Base-by-base conservation (phyloP, 2,888 invertebrate species). In the Mylabris sibirica region DNA sequence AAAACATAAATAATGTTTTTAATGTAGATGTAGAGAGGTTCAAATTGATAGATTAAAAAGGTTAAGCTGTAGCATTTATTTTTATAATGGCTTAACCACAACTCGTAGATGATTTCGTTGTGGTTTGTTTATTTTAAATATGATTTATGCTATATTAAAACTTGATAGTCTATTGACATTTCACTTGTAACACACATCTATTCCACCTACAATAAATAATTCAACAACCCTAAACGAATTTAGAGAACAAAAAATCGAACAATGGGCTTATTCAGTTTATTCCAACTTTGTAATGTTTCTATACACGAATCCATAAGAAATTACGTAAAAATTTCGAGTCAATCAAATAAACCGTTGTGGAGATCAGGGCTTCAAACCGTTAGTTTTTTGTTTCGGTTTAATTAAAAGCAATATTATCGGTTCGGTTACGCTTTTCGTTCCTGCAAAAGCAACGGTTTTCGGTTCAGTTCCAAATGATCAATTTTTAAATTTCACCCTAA, bases 11-110 rank as follows among this genome's bases (percentile, higher is more conserved):
- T 76, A 77, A 75, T 70, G 71, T 72, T 22, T 53, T 59, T 73
- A 68, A 63, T 72, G 71, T 69, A 73, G 72, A 71, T 73, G 73
- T 73, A 72, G 75, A 72, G 75, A 75, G 74, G 75, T 73, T 75
- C 64, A 72, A 77, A 77, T 76, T 77, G 77, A 75, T 76, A 76
- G 77, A 77, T 77, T 75, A 77, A 76, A 72, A 76, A 75, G 77
- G 75, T 76, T 76, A 72, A 75, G 72, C 74, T 73, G 49, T 72
- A 75, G 67, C 74, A 74, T 76, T 77, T 72, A 64, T 68, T 76
- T 72, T 76, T 74, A 72, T 75, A 75, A 75, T 73, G 75, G 69
- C 75, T 75, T 72, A 75, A 77, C 77, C 77, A 70, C 77, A 75
- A 75, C 70, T 70, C 69, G 68, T 65, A 64, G 67, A 73, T 66